Base-by-base conservation (phyloP, 2,888 invertebrate genomes). In the Amorpha juglandis region DNA sequence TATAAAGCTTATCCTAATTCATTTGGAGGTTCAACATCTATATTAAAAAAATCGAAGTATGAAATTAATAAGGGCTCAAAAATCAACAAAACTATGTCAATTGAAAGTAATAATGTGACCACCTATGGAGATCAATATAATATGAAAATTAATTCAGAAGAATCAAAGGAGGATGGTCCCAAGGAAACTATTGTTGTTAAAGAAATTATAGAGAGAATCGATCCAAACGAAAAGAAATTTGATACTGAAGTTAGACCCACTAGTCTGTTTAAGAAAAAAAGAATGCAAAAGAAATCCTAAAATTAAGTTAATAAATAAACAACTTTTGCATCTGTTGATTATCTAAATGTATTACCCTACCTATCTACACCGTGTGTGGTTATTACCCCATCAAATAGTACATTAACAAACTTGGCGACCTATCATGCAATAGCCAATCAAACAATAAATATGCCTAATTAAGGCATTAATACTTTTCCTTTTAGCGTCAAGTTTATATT, bases 221-320 rank as follows among this genome's bases (percentile, higher is more conserved):
- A 73, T 64, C 63, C 64, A 52, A 71, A 70, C 69, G 71, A 74
- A 68, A 79, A 74, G 47, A 78, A 74, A 58, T 48, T 76, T 45
- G 73, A 79, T 58, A 78, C 62, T 65, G 79, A 75, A 55, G 79
- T 72, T 50, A 83, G 89, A 70, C 91, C 92, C 48, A 79, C 82
- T 58, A 93, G 92, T 76, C 75, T 93, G 63, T 93, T 92, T 70
- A 92, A 91, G 72, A 86, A 87, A 74, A 86, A 79, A 69, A 86
- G 91, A 73, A 84, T 88, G 76, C 86, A 87, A 68, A 84, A 80
- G 64, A 87, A 85, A 71, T 73, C 69, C 14, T 80, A 72, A 64
- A 67, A 48, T 50, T 21, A 6, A 62, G 8, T 42, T 45, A 33
- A 55, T n/a, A 2, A 63, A 48, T 47, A 48, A 33, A 45, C 19